Evolutionary conservation across 2,113 vertebrate species (phyloP).

Genomic region (Apeltes quadracus): DNA sequence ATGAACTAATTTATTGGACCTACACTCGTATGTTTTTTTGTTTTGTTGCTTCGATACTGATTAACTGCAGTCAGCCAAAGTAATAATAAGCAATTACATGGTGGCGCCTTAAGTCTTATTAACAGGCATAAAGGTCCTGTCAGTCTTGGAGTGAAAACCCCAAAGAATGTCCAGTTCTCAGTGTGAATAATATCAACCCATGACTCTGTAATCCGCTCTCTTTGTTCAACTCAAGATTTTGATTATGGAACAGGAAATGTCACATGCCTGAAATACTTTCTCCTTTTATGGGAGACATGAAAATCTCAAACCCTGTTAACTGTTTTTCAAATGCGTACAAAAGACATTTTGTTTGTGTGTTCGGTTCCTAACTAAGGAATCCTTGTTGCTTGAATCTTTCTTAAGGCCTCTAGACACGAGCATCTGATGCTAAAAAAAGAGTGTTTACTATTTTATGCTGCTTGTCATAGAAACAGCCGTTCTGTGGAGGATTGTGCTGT

Average conservation of each 20-base stretch:
- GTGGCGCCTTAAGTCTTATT: constrained; percentile 3
- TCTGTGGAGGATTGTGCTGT: neutral
- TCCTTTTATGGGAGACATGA: neutral
- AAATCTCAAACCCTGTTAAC: neutral
- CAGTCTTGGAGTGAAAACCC: constrained; percentile 3
- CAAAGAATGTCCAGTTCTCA: constrained; percentile 18
- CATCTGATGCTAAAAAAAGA: neutral
- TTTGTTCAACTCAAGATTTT: constrained; percentile 38
- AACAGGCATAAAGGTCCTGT: constrained; percentile 20
- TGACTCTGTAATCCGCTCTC: constrained; percentile 36
- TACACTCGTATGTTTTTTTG: neutral
- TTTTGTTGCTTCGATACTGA: neutral
- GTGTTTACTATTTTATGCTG: neutral
- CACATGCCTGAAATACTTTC: constrained; percentile 13
- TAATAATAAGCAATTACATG: neutral
- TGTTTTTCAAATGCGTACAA: neutral
- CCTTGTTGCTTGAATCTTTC: neutral
- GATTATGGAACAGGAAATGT: constrained; percentile 2
- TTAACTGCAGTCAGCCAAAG: neutral
- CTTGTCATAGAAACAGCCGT: neutral
- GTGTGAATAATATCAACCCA: constrained; percentile 21
- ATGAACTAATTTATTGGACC: neutral
- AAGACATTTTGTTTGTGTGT: neutral
- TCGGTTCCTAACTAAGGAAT: neutral
- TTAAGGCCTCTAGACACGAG: neutral